These are phyloP conservation scores for Anguilla rostrata DNA, from an alignment of 2,113 vertebrate genomes.

Conservation along the genomic window DNA sequence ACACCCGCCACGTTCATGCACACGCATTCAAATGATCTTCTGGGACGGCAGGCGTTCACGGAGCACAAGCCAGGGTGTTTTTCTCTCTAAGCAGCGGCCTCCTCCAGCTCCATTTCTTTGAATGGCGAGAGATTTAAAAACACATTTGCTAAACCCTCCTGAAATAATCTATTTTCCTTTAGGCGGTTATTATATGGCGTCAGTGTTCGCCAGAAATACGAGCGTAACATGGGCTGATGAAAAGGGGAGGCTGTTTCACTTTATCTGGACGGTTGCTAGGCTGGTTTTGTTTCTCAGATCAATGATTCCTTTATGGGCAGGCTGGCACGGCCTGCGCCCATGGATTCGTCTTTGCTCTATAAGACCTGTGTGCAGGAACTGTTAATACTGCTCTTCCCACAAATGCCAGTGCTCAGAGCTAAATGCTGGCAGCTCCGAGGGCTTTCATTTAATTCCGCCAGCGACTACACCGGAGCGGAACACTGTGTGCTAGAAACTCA, in stretches of 20 bases:
- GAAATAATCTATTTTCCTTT: slow-evolving; percentile 60
- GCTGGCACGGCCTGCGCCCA: slow-evolving; percentile 53
- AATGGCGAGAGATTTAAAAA: slow-evolving; percentile 58
- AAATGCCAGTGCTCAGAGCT: background rate
- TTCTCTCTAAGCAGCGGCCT: slow-evolving; percentile 6
- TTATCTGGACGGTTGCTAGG: slow-evolving; percentile 67
- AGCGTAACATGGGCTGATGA: slow-evolving; percentile 27
- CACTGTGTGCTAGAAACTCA: background rate
- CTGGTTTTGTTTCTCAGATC: slow-evolving; percentile 51
- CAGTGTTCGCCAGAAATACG: slow-evolving; percentile 53
- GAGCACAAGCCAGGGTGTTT: background rate
- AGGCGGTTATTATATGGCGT: slow-evolving; percentile 58
- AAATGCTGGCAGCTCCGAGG: background rate
- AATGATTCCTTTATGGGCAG: slow-evolving; percentile 61
- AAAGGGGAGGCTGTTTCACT: slow-evolving; percentile 60
- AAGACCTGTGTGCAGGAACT: slow-evolving; percentile 35
- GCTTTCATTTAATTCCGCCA: background rate
- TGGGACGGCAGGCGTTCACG: background rate
- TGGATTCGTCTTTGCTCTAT: slow-evolving; percentile 40
- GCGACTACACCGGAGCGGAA: background rate
- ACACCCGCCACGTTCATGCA: background rate
- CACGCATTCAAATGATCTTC: background rate
- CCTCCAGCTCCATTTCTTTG: slow-evolving; percentile 60
- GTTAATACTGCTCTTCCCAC: slow-evolving; percentile 17
- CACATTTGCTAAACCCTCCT: slow-evolving; percentile 52